A percentile compares a stretch with the other conserved stretches of the same genome.
Conservation (phyloP, 2,113 vertebrate species). For the Notechis scutatus region DNA sequence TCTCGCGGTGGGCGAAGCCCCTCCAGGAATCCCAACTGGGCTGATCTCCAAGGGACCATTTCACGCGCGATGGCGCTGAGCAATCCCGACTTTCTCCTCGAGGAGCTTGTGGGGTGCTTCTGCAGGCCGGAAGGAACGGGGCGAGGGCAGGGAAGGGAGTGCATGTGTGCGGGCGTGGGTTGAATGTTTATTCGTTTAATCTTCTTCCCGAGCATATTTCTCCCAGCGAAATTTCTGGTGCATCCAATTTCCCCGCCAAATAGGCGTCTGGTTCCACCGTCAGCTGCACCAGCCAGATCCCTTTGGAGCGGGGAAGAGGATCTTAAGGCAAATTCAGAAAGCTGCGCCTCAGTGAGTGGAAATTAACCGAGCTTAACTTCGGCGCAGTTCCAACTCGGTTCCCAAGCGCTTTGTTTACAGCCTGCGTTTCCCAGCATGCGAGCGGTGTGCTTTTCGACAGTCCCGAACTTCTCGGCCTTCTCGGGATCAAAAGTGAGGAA, state of each 20-base stretch:
- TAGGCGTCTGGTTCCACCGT: not conserved
- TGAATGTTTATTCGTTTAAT: not conserved
- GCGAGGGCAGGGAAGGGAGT: not conserved
- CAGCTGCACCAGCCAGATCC: not conserved
- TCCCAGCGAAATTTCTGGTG: not conserved
- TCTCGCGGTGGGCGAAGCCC: not conserved
- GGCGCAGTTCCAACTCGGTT: not conserved
- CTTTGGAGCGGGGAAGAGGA: not conserved
- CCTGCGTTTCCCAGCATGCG: not conserved
- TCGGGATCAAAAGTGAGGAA: not conserved
- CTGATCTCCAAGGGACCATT: not conserved
- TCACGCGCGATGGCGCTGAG: no score
- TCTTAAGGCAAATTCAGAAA: not conserved
- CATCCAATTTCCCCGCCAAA: not conserved
- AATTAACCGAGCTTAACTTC: not conserved
- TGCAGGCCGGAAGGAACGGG: not conserved
- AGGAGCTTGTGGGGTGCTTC: not conserved
- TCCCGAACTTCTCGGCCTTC: not conserved
- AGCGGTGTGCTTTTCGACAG: not conserved
- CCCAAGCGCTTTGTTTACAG: not conserved
- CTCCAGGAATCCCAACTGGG: not conserved
- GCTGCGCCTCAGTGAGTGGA: not conserved
- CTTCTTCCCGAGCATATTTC: not conserved
- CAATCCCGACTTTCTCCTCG: not conserved
- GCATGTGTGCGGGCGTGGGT: not conserved